Evolutionary conservation across 2,797 vertebrate genomes (phyloP).

Genomic region (Taeniopygia guttata): DNA sequence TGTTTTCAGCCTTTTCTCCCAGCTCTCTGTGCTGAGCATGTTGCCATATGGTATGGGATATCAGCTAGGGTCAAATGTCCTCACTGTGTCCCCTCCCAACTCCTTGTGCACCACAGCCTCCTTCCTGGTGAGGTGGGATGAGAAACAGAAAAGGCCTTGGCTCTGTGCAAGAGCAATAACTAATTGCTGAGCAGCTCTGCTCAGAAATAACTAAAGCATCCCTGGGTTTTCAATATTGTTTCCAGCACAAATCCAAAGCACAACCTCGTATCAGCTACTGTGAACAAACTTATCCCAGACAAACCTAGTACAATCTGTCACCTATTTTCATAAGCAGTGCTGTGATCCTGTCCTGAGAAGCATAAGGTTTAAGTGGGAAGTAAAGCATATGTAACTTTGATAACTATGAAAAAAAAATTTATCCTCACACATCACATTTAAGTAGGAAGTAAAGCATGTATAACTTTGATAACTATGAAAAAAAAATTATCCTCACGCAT

Average conservation of each 20-base stretch:
- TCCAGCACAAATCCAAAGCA: not conserved
- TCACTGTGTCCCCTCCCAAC: not conserved
- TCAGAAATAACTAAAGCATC: not conserved
- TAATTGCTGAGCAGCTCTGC: too few species aligned
- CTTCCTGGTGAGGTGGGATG: not conserved
- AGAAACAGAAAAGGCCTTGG: not conserved
- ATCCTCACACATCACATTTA: not conserved
- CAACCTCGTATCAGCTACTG: not conserved
- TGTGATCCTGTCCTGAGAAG: not conserved
- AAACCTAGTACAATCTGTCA: not conserved
- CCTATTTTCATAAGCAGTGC: not conserved
- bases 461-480: not conserved
- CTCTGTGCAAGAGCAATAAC: not conserved
- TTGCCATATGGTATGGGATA: not conserved
- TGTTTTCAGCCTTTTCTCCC: not conserved
- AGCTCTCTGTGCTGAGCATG: not conserved
- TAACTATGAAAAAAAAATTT: not conserved
- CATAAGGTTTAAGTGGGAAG: not conserved
- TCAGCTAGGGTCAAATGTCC: not conserved
- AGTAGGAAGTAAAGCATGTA: not conserved
- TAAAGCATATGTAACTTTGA: not conserved
- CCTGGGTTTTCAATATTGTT: rapidly evolving
- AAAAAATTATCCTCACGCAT: not conserved
- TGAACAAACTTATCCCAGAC: not conserved
- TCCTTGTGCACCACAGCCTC: not conserved